These are phyloP conservation scores for Hiodon alosoides DNA, from an alignment of 2,113 vertebrate genomes.

Conservation along the genomic window DNA sequence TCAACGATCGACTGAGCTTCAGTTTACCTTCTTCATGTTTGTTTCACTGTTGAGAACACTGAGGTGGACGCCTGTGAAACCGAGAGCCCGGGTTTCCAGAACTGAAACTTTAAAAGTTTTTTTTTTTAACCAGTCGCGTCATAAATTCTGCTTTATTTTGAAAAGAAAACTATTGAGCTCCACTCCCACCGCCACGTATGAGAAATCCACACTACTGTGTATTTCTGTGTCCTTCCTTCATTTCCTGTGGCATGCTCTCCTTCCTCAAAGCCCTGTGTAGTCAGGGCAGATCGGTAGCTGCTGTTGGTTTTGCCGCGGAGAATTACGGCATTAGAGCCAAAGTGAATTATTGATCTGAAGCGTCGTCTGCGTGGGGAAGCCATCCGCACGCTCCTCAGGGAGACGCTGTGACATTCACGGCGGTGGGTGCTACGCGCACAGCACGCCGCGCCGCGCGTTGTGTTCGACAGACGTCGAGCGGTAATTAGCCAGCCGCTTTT, in stretches of 20 bases:
- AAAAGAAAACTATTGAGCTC: too few species aligned
- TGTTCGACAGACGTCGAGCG: not conserved
- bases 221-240: not conserved
- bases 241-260: constrained; percentile 2
- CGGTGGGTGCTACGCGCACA: not conserved
- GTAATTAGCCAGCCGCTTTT: too few species aligned
- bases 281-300: constrained; percentile 50
- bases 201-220: not conserved
- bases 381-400: too few species aligned
- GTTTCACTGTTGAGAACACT: too few species aligned
- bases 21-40: too few species aligned
- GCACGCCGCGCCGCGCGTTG: not conserved
- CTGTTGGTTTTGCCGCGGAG: constrained; percentile 51
- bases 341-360: constrained; percentile 65
- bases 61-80: too few species aligned
- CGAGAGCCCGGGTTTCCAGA: too few species aligned
- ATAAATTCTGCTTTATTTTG: not conserved
- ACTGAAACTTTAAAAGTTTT: not conserved
- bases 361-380: constrained; percentile 12
- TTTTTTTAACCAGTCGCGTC: not conserved
- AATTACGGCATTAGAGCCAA: constrained; percentile 58
- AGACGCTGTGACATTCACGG: too few species aligned
- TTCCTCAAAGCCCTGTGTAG: constrained; percentile 34
- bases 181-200: too few species aligned
- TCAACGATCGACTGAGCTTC: too few species aligned